phyloP scores from a whole-genome alignment of 2,888 invertebrate genomes.

The Spilarctia lutea region DNA sequence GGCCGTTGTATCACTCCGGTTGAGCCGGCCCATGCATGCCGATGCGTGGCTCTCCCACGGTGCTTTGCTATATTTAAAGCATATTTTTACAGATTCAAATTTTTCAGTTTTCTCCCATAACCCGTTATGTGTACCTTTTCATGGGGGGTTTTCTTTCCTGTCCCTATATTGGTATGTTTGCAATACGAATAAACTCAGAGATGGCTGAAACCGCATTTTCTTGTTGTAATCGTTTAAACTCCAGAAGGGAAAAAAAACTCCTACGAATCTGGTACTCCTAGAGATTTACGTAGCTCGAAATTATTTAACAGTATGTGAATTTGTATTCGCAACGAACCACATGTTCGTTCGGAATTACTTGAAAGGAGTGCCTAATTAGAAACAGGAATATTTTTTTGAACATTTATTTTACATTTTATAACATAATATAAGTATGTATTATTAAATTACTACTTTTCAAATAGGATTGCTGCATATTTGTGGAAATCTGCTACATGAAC shows the following conservation, averaged over 20 bases:
- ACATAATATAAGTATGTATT: background rate
- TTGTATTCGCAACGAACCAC: background rate
- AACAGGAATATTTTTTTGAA: background rate
- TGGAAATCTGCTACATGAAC: conserved; percentile 89
- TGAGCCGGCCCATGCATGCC: too few species aligned
- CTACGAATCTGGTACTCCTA: background rate
- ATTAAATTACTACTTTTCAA: conserved; percentile 44
- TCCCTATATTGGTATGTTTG: background rate
- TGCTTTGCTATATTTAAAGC: too few species aligned
- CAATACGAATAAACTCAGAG: background rate
- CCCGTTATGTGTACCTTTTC: too few species aligned
- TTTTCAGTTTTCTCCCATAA: too few species aligned
- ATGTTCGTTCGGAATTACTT: background rate
- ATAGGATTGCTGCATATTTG: conserved; percentile 83
- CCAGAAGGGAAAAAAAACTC: too few species aligned
- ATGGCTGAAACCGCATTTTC: background rate
- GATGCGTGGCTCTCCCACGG: too few species aligned
- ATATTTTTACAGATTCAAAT: too few species aligned
- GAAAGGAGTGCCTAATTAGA: background rate
- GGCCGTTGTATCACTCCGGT: too few species aligned
- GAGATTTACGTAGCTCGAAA: background rate
- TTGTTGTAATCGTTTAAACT: background rate
- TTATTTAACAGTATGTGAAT: background rate
- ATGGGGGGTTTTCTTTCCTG: too few species aligned
- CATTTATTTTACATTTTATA: conserved; percentile 5